Evolutionary conservation across 2,888 invertebrate genomes (phyloP).

Genomic region (Pterostichus madidus): DNA sequence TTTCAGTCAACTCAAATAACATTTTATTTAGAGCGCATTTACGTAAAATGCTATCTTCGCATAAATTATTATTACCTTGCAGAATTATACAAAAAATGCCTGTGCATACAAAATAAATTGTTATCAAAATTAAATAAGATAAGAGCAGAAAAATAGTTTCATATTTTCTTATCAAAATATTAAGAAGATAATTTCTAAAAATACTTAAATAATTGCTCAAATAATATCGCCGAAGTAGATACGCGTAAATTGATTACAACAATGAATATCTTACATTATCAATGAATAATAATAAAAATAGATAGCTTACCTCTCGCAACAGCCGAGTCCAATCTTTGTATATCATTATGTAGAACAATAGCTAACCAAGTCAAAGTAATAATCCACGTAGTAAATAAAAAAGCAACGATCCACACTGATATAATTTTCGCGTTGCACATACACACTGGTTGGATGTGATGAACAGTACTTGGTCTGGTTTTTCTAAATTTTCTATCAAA

Average conservation of each 20-base stretch:
- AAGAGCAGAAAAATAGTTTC: background rate
- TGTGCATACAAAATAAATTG: background rate
- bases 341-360: constrained; percentile 74
- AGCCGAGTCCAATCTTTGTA: constrained; percentile 74
- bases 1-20: too few species aligned
- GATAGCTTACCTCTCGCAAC: constrained; percentile 74
- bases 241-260: too few species aligned
- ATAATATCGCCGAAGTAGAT: too few species aligned
- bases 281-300: background rate
- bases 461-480: constrained; percentile 40
- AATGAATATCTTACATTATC: too few species aligned
- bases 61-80: too few species aligned
- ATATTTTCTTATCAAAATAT: background rate
- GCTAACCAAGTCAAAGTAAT: constrained; percentile 75
- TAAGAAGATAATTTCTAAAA: background rate
- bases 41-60: too few species aligned
- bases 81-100: too few species aligned
- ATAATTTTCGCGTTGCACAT: constrained; percentile 70
- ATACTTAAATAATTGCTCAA: background rate
- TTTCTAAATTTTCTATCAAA: constrained; percentile 50
- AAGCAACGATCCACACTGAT: constrained; percentile 73
- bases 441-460: constrained; percentile 44
- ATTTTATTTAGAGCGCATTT: too few species aligned
- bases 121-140: constrained; percentile 10
- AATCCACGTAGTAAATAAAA: constrained; percentile 75